Evolutionary conservation across 2,113 vertebrate genomes (phyloP), one percentile per base, ranked within the genome.

Genomic region (Etheostoma cragini): DNA sequence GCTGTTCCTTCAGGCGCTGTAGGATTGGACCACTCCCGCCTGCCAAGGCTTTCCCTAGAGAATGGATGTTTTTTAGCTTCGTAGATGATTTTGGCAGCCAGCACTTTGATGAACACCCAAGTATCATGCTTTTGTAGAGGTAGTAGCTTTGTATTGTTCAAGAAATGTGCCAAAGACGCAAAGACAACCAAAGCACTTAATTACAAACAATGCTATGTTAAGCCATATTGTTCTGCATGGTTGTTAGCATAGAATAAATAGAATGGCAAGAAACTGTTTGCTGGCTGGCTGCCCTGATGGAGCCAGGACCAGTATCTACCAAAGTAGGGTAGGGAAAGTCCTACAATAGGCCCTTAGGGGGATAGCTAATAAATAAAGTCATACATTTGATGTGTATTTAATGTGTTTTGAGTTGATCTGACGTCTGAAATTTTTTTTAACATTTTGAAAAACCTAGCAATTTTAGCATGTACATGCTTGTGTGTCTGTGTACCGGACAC

Each of bases 121-220:
- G 83, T 86, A 76, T 87, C 82, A 66, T 65, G 81, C 58, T 75
- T 86, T 89, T 81, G 76, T 83, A 73, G 13, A 4, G 47, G 62
- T 11, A 1, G 66, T 54, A 61, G 79, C 33, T 8, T 65, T 77
- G 78, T 33, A 80, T 82, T 90, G 84, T 86, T 88, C 21, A 57
- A 49, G 66, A 80, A 67, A 81, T 11, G 50, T 8, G 84, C 79
- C 84, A 79, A 83, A 64, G 46, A 88, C 33, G 69, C 85, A 86
- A 86, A 89, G 82, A 90, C 87, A 89, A 91, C 79, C 76, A 62
- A 83, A 89, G 73, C 76, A 83, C 92, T 89, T 87, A 78, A 93
- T 93, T 92, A 89, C 60, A 80, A 71, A 49, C 73, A 62, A 83
- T 83, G 76, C 76, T 26, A 84, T 66, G 84, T 88, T 88, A 81